These are phyloP conservation scores for Myotis yumanensis DNA, from an alignment of 2,113 vertebrate species.

Conservation along the genomic window DNA sequence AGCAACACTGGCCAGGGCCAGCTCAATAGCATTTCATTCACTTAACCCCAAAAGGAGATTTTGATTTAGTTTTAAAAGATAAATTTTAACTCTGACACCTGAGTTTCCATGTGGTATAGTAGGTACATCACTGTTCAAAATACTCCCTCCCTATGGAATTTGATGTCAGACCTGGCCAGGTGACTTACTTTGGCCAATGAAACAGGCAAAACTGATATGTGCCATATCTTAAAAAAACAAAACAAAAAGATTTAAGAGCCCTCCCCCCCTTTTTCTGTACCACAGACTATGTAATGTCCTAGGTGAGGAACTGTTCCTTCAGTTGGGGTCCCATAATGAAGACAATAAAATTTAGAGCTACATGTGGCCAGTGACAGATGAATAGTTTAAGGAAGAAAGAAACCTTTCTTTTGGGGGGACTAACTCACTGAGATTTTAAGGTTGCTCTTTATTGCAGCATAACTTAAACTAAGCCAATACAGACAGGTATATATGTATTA, in stretches of 20 bases:
- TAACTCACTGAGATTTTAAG: neutral
- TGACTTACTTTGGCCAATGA: neutral
- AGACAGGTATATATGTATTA: neutral
- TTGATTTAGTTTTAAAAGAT: neutral
- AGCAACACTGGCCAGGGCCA: no score
- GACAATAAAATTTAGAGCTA: neutral
- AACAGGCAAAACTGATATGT: neutral
- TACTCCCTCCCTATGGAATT: neutral
- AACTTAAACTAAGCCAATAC: neutral
- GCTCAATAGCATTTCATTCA: neutral
- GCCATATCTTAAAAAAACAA: neutral
- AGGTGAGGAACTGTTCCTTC: neutral
- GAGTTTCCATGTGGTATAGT: neutral
- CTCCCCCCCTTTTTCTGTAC: neutral
- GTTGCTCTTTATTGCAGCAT: neutral
- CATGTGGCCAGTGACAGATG: neutral
- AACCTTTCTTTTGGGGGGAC: neutral
- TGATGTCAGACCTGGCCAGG: neutral
- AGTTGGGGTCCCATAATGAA: neutral
- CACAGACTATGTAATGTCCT: neutral
- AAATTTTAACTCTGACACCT: neutral
- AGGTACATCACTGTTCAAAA: neutral
- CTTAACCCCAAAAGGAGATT: neutral
- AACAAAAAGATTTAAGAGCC: neutral
- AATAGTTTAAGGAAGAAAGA: neutral